Evolutionary conservation across 2,113 vertebrate species (phyloP).

Genomic region (Callionymus lyra): DNA sequence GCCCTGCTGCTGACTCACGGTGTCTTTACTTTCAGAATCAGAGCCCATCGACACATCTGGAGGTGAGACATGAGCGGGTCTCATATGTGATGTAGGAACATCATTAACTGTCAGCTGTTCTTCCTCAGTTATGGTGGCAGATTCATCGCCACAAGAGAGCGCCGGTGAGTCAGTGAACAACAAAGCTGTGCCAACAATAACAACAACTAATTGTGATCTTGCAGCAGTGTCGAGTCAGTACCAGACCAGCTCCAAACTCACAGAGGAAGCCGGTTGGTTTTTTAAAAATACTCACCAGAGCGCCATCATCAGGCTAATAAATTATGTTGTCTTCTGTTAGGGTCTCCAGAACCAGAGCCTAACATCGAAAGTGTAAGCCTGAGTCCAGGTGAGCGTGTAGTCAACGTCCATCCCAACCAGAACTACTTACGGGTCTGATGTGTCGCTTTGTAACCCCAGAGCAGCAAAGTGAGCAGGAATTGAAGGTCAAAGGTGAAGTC

Average conservation of each 20-base stretch:
- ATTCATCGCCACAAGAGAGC: constrained; percentile 9
- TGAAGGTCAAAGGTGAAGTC: constrained; percentile 42
- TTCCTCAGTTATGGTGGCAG: constrained; percentile 39
- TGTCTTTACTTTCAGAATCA: constrained; percentile 11
- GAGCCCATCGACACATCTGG: constrained; percentile 42
- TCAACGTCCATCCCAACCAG: background rate
- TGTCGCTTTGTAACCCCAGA: constrained; percentile 17
- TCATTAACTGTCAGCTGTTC: background rate
- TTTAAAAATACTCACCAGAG: too few species aligned
- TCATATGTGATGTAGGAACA: background rate
- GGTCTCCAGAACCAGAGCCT: background rate
- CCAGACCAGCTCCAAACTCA: constrained; percentile 35
- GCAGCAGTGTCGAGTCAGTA: constrained; percentile 16
- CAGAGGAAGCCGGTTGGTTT: constrained; percentile 39
- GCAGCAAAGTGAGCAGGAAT: constrained; percentile 26
- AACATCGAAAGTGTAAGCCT: too few species aligned
- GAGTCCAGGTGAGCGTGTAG: constrained; percentile 10
- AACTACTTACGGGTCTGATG: background rate
- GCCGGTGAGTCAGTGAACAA: constrained; percentile 14
- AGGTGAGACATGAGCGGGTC: constrained; percentile 27
- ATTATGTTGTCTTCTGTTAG: background rate
- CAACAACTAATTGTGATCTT: background rate
- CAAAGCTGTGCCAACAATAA: background rate
- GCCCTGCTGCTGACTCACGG: background rate
- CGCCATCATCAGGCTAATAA: background rate